Base-by-base conservation (phyloP, 2,888 invertebrate species). In the Polydrusus pterygomalis region DNA sequence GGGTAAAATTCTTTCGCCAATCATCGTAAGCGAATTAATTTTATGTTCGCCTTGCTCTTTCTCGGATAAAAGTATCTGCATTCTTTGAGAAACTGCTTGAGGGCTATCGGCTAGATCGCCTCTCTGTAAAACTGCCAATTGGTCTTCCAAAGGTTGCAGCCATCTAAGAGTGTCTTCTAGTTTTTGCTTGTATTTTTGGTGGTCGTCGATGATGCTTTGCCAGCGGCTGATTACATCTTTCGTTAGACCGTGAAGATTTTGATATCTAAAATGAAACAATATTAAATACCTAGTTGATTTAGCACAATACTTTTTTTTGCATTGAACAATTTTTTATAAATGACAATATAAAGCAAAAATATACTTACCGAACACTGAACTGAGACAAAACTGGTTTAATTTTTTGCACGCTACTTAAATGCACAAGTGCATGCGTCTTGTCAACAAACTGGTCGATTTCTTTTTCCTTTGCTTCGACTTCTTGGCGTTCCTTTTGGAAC, bases 371-470 rank as follows among this genome's bases (percentile, higher is more conserved):
- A 20, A 94, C 95, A 80, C 94, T 95, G n/a, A 97, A 92, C 89
- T 97, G 97, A 0, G 96, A 93, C 18, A 97, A 94, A 68, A 96
- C 89, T 7, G 95, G 95, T 84, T 96, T 96, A 17, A 97, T 91
- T 69, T 95, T 92, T 81, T 96, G 96, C 0, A 95, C 95, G 0
- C 94, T 94, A 83, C 96, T 96, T 34, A 93, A 89, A 85, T 96
- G 95, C 0, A 97, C 90, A 69, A 98, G 89, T 11, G 92, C 92
- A 85, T 97, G 96, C n/a, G 96, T 95, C 83, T 93, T 93, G 86
- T 98, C 97, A 20, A 96, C 92, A 84, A 97, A 97, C 11, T 92
- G 91, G 86, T 97, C 97, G 51, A 98, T 92, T 84, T 94, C 93
- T 81, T 93, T 92, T 87, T 98, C 97, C 82, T 95, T 94, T 11